Base-by-base conservation (phyloP, 2,888 invertebrate genomes). In the Catocala nupta region DNA sequence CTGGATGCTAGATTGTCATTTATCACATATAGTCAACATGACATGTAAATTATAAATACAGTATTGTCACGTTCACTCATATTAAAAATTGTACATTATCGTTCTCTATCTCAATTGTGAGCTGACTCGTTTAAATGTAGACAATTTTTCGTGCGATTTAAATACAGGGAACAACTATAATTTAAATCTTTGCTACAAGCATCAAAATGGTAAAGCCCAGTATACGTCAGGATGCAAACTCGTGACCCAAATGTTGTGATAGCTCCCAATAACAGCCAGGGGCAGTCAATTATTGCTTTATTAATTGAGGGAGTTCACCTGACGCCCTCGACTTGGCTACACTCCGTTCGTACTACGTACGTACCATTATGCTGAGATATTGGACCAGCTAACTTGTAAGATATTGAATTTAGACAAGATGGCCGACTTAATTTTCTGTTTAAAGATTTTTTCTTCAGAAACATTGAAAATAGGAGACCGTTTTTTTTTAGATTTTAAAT, bases 211-310 rank as follows among this genome's bases (percentile, higher is more conserved):
- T 3, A 0, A 0, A 8, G 45, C 77, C 16, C 3, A 1, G 52
- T 84, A 81, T 57, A 80, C 61, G 61, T 73, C 71, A 77, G 81
- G 83, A 84, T 85, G 85, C 87, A 90, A 85, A 86, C 83, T 89
- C 91, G 85, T 93, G 92, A 91, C 92, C 92, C 91, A 93, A 93
- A 93, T 93, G 90, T 90, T 88, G 82, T 88, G 88, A 85, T 86
- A 88, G 87, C 84, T 85, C 87, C 88, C 93, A 94, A 94, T 94
- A 94, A 93, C 90, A 93, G 89, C 93, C 83, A 67, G 77, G 70
- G 90, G 93, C 92, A 86, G 90, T 89, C 93, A 90, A 90, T 90
- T 86, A 90, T 89, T 86, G 86, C 87, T 77, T 83, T 87, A 89
- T 87, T 90, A 89, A 90, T 89, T 87, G 88, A 86, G 73, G 59